phyloP scores from a whole-genome alignment of 2,888 invertebrate genomes.

The Callimorpha dominula region DNA sequence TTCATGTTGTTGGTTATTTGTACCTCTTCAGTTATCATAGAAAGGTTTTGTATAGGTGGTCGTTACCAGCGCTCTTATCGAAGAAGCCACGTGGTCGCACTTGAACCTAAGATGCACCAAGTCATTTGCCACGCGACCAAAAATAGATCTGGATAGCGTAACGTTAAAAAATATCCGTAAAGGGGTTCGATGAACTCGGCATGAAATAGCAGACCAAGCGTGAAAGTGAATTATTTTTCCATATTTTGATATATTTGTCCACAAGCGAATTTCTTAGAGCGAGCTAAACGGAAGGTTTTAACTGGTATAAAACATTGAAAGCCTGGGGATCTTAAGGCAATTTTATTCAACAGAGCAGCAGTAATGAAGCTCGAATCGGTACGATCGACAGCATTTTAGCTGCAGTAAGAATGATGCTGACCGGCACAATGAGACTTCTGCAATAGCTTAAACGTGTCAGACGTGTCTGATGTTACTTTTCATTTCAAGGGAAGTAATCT shows the following conservation, averaged over 20 bases:
- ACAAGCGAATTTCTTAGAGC: neutral
- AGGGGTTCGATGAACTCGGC: slow-evolving; percentile 4
- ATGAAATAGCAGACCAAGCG: slow-evolving; percentile 8
- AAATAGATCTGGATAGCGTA: slow-evolving; percentile 17
- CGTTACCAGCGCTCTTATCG: neutral
- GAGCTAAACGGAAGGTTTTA: neutral
- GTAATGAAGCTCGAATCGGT: no score
- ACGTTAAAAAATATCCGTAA: slow-evolving; percentile 12
- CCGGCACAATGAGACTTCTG: no score
- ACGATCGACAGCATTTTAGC: no score
- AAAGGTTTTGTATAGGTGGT: neutral
- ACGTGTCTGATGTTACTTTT: neutral
- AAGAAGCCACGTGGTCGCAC: slow-evolving; percentile 8
- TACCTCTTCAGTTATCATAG: neutral
- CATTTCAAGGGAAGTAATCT: no score
- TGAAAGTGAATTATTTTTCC: slow-evolving; percentile 5
- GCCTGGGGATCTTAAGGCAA: neutral
- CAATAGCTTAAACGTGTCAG: no score
- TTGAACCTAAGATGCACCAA: slow-evolving; percentile 11
- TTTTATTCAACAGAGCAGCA: neutral
- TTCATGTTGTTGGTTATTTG: no score
- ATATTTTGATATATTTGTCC: slow-evolving; percentile 3
- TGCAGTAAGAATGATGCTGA: no score
- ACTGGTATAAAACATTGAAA: neutral
- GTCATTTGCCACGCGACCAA: slow-evolving; percentile 10